phyloP scores from a whole-genome alignment of 2,888 invertebrate genomes.

The Eubasilissa splendida region DNA sequence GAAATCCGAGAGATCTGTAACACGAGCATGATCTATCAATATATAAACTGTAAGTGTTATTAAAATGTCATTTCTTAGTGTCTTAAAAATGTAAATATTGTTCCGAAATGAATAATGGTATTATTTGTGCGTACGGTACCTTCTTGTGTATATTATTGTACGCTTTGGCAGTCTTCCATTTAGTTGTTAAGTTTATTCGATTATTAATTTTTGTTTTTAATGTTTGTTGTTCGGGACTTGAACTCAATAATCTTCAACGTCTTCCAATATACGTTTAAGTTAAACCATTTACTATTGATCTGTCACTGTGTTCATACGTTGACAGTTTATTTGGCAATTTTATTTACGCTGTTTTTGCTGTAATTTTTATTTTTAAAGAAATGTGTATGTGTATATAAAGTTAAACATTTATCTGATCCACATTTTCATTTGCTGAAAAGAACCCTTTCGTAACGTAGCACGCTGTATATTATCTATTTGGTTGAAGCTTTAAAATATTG shows the following conservation, averaged over 20 bases:
- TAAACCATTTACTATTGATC: too few relatives aligned
- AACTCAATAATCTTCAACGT: conserved; percentile 21
- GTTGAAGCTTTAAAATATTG: conserved; percentile 45
- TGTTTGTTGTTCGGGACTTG: background rate
- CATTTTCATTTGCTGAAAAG: too few relatives aligned
- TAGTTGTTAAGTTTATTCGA: background rate
- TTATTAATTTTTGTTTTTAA: background rate
- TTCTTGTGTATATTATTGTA: background rate
- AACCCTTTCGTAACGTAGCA: background rate
- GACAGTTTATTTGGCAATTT: too few relatives aligned
- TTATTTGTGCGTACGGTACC: too few relatives aligned
- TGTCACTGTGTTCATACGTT: too few relatives aligned
- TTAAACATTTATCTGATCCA: too few relatives aligned
- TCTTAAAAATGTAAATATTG: background rate
- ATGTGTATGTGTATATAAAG: too few relatives aligned
- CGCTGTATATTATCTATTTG: conserved; percentile 32
- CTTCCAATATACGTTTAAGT: background rate
- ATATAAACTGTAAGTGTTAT: conserved; percentile 28
- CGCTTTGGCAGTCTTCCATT: conserved; percentile 20
- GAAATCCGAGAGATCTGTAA: conserved; percentile 72
- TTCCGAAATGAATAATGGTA: too few relatives aligned
- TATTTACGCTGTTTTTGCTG: too few relatives aligned
- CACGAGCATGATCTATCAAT: conserved; percentile 3
- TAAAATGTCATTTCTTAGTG: background rate
- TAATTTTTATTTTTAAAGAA: too few relatives aligned